Base-by-base conservation (phyloP, 2,113 vertebrate species). In the Cebus imitator region DNA sequence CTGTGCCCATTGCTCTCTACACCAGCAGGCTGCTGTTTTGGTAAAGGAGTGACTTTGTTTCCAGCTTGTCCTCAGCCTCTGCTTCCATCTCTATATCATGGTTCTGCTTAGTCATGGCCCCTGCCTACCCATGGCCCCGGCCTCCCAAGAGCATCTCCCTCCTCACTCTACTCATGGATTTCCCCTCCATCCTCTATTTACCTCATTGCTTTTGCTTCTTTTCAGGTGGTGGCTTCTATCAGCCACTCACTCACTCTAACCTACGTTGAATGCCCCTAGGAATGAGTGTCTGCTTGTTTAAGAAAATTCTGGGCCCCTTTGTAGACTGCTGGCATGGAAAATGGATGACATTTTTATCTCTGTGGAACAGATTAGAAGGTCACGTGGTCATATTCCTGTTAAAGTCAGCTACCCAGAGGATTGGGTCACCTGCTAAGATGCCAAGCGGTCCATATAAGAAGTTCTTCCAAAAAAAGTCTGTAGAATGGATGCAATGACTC, bases 11-110 rank as follows among this genome's bases (percentile, higher is more conserved):
- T 5, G 50, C 40, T 88, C 5, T 45, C 57, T 12, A 4, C 3
- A 14, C 45, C 13, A 43, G 6, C 0, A 10, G 16, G 6, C 0
- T 2, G 0, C 4, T 1, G 3, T 10, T 30, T 45, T 48, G 45
- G 70, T 61, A 32, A 43, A 16, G 23, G 18, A 50, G 18, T 14
- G 0, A 30, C n/a, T 48, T 11, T 61, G 21, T 23, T 8, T 79
- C 8, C 18, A 32, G 52, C 5, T 50, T 61, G 13, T 86, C 55
- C 14, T 73, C 3, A 55, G 4, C 11, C 25, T 35, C 50, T 61
- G 2, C 25, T 45, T 21, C 35, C 32, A 8, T 27, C 21, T 79
- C 61, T 20, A 11, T 7, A 2, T 3, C 0, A 0, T 27, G 40
- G 50, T 58, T 40, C 72, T 52, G 37, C 64, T 23, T 25, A 9